Evolutionary conservation across 2,113 vertebrate genomes (phyloP).

Genomic region (Phalacrocorax aristotelis): DNA sequence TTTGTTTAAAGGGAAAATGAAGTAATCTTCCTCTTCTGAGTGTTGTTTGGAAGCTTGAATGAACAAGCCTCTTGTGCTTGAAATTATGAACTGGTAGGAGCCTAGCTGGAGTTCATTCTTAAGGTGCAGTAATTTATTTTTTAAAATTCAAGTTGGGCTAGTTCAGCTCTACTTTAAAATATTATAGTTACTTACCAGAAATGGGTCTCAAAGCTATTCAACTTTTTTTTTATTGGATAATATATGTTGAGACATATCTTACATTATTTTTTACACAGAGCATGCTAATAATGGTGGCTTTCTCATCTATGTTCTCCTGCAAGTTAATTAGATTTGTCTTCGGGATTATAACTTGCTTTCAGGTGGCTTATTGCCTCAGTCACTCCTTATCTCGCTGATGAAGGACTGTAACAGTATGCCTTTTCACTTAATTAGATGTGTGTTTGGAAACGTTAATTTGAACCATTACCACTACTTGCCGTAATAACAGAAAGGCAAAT

Average conservation of each 20-base stretch:
- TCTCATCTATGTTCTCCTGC: not conserved
- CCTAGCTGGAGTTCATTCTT: not conserved
- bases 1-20: not conserved
- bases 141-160: not conserved
- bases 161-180: not conserved
- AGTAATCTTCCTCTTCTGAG: not conserved
- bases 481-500: slow-evolving; percentile 14
- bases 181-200: not conserved
- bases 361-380: not conserved
- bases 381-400: not conserved
- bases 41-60: too few relatives aligned
- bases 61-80: not conserved
- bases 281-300: not conserved
- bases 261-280: not conserved
- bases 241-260: not conserved
- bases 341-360: not conserved
- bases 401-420: not conserved
- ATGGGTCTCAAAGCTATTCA: not conserved
- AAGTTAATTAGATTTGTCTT: slow-evolving; percentile 33
- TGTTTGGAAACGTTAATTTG: slow-evolving; percentile 12
- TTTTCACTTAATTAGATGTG: slow-evolving; percentile 30
- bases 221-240: not conserved
- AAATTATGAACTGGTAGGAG: not conserved
- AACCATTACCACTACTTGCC: not conserved
- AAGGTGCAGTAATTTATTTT: not conserved